Conservation (phyloP, 2,797 vertebrate genomes). For the Oryzias dopingdopingensis region DNA sequence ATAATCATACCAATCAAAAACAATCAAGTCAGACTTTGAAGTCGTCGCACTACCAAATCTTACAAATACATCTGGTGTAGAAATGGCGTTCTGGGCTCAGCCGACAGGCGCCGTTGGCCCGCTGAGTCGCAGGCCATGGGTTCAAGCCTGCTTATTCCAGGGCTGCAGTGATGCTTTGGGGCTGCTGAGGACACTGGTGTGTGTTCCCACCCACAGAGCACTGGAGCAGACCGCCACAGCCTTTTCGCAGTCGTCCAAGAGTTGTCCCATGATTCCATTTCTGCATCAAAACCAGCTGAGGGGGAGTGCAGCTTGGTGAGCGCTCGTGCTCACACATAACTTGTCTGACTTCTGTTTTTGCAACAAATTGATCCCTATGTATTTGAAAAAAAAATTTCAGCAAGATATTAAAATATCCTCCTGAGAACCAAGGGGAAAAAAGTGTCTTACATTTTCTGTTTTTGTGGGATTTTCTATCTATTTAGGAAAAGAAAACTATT, state of each 20-base stretch:
- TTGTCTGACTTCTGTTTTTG: constrained; percentile 56
- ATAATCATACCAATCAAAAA: constrained; percentile 85
- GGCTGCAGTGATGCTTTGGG: constrained; percentile 50
- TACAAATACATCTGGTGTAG: constrained; percentile 76
- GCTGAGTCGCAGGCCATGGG: constrained; percentile 60
- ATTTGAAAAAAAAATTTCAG: constrained; percentile 33
- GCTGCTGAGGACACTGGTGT: constrained; percentile 67
- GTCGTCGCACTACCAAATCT: constrained; percentile 77
- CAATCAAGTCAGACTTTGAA: constrained; percentile 81
- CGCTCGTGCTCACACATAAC: constrained; percentile 69
- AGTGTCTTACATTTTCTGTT: no score
- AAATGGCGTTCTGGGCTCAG: constrained; percentile 73
- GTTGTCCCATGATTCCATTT: constrained; percentile 63
- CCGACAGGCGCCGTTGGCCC: constrained; percentile 76
- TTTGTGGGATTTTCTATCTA: no score
- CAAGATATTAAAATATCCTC: no score
- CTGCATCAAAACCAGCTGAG: constrained; percentile 74
- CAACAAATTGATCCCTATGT: constrained; percentile 57
- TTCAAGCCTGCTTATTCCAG: constrained; percentile 62
- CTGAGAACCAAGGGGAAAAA: no score
- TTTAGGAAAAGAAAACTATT: no score
- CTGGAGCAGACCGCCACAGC: constrained; percentile 54
- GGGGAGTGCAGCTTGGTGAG: constrained; percentile 50
- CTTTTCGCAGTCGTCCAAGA: constrained; percentile 65
- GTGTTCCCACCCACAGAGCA: constrained; percentile 73